Evolutionary conservation across 1,140 invertebrate species (phyloP).

Genomic region (Drosophila repleta): DNA sequence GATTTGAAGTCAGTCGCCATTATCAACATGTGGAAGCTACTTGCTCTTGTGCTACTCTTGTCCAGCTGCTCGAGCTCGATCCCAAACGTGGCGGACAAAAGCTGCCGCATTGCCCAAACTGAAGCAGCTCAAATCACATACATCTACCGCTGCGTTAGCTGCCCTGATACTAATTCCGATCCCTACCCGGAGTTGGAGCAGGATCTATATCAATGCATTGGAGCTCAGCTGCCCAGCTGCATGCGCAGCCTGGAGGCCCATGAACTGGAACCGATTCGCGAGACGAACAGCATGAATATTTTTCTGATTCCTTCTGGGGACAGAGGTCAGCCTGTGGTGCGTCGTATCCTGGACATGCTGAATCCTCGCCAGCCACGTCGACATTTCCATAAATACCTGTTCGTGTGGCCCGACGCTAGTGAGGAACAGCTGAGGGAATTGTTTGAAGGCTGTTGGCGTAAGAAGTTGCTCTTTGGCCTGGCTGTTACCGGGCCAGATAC

Average conservation of each 20-base stretch:
- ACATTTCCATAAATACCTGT: constrained; percentile 70
- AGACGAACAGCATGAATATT: constrained; percentile 59
- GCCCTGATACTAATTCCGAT: constrained; percentile 1
- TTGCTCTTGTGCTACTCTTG: constrained; percentile 16
- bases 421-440: constrained; percentile 36
- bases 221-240: constrained; percentile 34
- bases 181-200: constrained; percentile 26
- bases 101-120: constrained; percentile 47
- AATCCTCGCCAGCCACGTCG: constrained; percentile 62
- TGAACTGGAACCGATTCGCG: constrained; percentile 59
- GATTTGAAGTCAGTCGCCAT: not conserved
- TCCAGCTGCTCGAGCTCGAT: constrained; percentile 3
- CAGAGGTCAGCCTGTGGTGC: constrained; percentile 29
- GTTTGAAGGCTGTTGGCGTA: constrained; percentile 57
- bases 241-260: constrained; percentile 42
- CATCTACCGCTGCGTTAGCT: constrained; percentile 65
- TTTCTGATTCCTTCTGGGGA: constrained; percentile 48
- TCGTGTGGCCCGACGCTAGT: constrained; percentile 60
- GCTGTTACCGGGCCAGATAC: constrained; percentile 35
- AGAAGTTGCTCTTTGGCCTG: constrained; percentile 61
- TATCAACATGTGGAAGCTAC: not conserved
- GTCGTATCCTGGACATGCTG: constrained; percentile 58
- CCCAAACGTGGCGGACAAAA: too few species aligned
- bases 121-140: constrained; percentile 53
- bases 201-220: constrained; percentile 51